phyloP scores from a whole-genome alignment of 2,797 vertebrate species.

The Coranthus polyacanthus region DNA sequence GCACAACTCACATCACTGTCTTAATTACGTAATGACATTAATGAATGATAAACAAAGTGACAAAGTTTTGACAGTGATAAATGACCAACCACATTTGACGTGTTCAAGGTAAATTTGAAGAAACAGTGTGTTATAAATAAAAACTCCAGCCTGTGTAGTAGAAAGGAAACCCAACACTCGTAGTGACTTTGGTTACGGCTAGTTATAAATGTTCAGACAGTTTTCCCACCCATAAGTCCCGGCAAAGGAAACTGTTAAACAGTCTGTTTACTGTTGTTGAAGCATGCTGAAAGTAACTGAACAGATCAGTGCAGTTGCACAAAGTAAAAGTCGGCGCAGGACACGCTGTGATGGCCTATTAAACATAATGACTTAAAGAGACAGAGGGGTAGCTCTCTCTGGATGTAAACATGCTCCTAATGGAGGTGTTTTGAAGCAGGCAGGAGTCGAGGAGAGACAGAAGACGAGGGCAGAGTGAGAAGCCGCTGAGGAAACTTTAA shows the following conservation, averaged over 20 bases:
- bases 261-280: slow-evolving; percentile 10
- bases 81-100: no score
- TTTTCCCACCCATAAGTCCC: neutral
- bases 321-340: no score
- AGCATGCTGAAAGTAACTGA: neutral
- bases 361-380: slow-evolving; percentile 53
- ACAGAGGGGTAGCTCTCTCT: slow-evolving; percentile 29
- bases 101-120: no score
- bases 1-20: neutral
- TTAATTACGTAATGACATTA: neutral
- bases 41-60: neutral
- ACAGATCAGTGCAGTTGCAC: slow-evolving; percentile 22
- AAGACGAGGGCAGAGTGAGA: slow-evolving; percentile 16
- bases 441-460: slow-evolving; percentile 8
- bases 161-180: neutral
- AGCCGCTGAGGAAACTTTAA: slow-evolving; percentile 17
- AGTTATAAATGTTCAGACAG: neutral
- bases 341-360: slow-evolving; percentile 31
- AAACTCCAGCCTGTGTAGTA: no score
- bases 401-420: slow-evolving; percentile 50
- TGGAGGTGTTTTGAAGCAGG: slow-evolving; percentile 42
- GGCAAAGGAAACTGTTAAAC: neutral
- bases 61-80: no score
- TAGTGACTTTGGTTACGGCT: neutral
- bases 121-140: no score